Evolutionary conservation across 2,797 vertebrate genomes (phyloP).

Genomic region (Parauchenoglanis punctatus): DNA sequence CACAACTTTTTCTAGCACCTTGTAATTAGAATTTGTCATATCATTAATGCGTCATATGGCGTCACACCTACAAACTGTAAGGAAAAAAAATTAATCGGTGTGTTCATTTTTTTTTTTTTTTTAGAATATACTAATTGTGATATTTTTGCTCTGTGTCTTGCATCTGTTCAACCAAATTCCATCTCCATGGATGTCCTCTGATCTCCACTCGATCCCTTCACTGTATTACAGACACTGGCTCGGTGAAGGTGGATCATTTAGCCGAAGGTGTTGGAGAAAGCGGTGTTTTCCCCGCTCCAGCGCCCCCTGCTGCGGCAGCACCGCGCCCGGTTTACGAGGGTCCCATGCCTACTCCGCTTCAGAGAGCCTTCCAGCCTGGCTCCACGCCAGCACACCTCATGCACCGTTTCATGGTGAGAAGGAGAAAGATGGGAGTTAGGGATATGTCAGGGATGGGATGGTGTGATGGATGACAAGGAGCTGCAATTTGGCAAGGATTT

Average conservation of each 20-base stretch:
- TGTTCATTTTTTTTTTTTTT: too few species aligned
- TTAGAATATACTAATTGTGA: too few species aligned
- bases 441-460: not conserved
- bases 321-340: constrained; percentile 82
- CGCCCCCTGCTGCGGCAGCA: constrained; percentile 24
- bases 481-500: not conserved
- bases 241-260: constrained; percentile 73
- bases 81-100: too few species aligned
- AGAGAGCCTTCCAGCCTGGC: constrained; percentile 91
- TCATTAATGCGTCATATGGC: too few species aligned
- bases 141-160: not conserved
- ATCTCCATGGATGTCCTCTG: not conserved
- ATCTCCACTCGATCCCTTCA: not conserved
- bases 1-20: too few species aligned
- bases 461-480: not conserved
- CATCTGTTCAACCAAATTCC: not conserved
- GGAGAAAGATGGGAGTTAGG: not conserved
- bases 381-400: constrained; percentile 90
- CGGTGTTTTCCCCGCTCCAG: constrained; percentile 58
- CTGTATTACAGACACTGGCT: constrained; percentile 74
- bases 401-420: constrained; percentile 28
- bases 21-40: too few species aligned
- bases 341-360: constrained; percentile 84
- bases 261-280: constrained; percentile 68
- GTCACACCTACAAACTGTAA: too few species aligned